Evolutionary conservation across 2,113 vertebrate species (phyloP), one percentile per base, ranked within the genome.

Genomic region (Spermophilus dauricus): DNA sequence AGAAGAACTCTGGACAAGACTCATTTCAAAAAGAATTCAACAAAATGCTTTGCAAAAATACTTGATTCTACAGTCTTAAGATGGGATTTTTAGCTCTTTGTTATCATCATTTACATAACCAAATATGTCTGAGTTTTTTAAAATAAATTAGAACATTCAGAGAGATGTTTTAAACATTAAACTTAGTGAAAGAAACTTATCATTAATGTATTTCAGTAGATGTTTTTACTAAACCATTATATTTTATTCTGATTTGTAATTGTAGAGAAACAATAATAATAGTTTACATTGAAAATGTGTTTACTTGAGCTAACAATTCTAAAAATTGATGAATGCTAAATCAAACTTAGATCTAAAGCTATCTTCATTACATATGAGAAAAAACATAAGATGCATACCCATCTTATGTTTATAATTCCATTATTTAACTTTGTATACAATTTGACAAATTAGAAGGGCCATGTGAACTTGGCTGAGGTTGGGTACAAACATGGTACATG

Each of bases 401-500:
- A 26, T 65, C n/a, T n/a, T n/a, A n/a, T n/a, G 14, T 10, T 58
- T 58, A 37, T 34, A 17, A 77, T 32, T 8, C 1, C 58, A 39
- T 61, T 37, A 8, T 30, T 70, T 3, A 75, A 42, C 9, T 65
- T 82, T 65, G 1, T 69, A 56, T 42, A 5, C 32, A n/a, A 6
- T 58, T 78, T 53, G 26, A 56, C 78, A 48, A 89, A n/a, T 77
- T 24, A 61, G 6, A 70, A 48, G 48, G 8, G 8, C 14, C 58
- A 58, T 32, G 58, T 28, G 4, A 14, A 2, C 11, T 58, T 16
- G 4, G 11, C 4, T 28, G 22, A 34, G 9, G 53, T 5, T 58
- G 17, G 16, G 2, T 24, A 67, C 17, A 67, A 56, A 12, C 18
- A 22, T 11, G 26, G 12, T 13, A 1, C 2, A 26, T 32, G 0